A percentile compares a stretch with the other conserved stretches of the same genome.
Conservation (phyloP, 35 echinoderm and acorn worm species). For the Strongylocentrotus purpuratus region DNA sequence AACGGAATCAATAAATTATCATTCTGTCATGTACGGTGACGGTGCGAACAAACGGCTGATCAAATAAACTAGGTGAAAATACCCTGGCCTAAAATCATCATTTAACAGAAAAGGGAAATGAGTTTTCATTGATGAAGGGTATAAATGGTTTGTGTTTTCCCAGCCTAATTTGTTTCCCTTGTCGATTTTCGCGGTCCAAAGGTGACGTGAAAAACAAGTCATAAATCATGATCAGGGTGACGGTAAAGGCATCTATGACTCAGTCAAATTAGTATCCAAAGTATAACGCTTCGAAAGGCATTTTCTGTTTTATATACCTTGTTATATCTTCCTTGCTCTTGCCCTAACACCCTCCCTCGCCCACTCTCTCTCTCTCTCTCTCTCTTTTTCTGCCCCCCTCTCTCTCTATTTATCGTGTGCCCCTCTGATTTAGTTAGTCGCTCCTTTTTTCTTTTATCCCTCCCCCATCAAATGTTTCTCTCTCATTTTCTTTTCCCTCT, state of each 20-base stretch:
- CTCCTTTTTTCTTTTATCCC: no score
- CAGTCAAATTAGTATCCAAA: background rate
- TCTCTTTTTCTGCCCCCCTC: no score
- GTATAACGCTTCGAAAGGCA: no score
- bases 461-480: no score
- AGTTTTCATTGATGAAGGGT: background rate
- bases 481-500: no score
- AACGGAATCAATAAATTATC: constrained; percentile 7
- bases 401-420: no score
- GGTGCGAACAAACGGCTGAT: background rate
- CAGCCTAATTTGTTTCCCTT: background rate
- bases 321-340: background rate
- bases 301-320: background rate
- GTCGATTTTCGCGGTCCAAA: background rate
- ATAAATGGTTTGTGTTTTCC: background rate
- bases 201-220: background rate
- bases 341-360: background rate
- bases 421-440: no score
- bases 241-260: background rate
- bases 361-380: no score
- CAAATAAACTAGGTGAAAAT: background rate
- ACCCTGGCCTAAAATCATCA: background rate
- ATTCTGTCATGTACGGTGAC: background rate
- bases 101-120: background rate
- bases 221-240: background rate